A percentile compares a stretch with the other conserved stretches of the same genome.
These are phyloP conservation scores for Lamprologus ornatipinnis DNA, from an alignment of 2,113 vertebrate species.

Conservation along the genomic window DNA sequence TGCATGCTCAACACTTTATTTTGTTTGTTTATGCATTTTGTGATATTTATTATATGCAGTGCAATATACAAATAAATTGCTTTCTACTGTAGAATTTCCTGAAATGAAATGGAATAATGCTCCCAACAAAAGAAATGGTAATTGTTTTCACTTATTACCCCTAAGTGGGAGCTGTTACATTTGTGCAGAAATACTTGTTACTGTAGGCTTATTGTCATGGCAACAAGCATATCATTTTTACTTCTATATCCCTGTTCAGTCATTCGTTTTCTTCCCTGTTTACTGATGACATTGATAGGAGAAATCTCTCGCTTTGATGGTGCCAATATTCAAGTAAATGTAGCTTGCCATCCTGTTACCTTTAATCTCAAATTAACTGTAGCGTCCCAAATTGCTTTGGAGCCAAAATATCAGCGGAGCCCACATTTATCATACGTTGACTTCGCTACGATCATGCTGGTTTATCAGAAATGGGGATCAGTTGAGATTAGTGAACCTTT, in stretches of 20 bases:
- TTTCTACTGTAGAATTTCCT: neutral
- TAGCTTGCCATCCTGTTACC: conserved; percentile 8
- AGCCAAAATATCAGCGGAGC: conserved; percentile 10
- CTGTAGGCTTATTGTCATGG: conserved; percentile 54
- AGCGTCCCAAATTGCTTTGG: neutral
- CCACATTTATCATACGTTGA: conserved; percentile 26
- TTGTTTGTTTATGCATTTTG: neutral
- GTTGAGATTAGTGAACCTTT: conserved; percentile 44
- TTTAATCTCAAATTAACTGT: conserved; percentile 36
- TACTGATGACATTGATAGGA: conserved; percentile 20
- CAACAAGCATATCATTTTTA: conserved; percentile 42
- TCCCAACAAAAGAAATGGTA: neutral
- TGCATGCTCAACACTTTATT: neutral
- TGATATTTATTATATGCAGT: neutral
- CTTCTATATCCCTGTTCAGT: conserved; percentile 7
- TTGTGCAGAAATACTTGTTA: neutral
- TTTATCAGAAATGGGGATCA: conserved; percentile 45
- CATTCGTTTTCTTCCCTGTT: conserved; percentile 10
- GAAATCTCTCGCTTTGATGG: conserved; percentile 10
- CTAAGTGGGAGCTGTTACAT: conserved; percentile 10
- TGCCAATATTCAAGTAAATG: neutral
- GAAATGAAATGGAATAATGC: neutral
- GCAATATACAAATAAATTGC: neutral
- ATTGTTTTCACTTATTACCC: conserved; percentile 17
- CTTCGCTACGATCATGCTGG: conserved; percentile 9